These are phyloP conservation scores for Hapalemur alaotrensis DNA, from an alignment of 2,797 vertebrate species.

Conservation along the genomic window DNA sequence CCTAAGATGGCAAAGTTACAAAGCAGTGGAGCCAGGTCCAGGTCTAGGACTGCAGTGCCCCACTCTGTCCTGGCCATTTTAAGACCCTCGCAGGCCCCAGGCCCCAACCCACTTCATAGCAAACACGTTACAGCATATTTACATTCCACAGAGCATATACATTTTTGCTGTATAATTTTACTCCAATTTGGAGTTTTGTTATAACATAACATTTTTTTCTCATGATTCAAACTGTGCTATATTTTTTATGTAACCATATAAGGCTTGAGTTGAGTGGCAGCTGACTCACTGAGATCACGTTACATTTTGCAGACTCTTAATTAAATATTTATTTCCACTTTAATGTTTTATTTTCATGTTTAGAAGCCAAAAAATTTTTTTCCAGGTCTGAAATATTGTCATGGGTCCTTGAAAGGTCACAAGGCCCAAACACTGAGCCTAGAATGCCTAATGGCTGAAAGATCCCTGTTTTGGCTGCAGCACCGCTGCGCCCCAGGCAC, in stretches of 20 bases:
- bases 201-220: not conserved
- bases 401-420: not conserved
- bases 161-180: slow-evolving; percentile 32
- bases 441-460: not conserved
- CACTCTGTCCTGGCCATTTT: not conserved
- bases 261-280: not conserved
- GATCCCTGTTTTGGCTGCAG: not conserved
- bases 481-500: not conserved
- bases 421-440: not conserved
- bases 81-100: not conserved
- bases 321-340: slow-evolving; percentile 58
- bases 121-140: not conserved
- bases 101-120: not conserved
- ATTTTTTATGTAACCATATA: slow-evolving; percentile 19
- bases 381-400: not conserved
- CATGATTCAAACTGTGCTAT: not conserved
- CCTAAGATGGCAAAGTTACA: not conserved
- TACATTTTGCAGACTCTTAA: slow-evolving; percentile 35
- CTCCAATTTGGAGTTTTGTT: slow-evolving; percentile 16
- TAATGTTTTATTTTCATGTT: slow-evolving; percentile 7
- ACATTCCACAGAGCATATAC: not conserved
- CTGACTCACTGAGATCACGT: not conserved
- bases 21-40: not conserved
- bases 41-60: not conserved
- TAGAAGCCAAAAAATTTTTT: not conserved